Evolutionary conservation across 1,140 invertebrate genomes (phyloP).

Genomic region (Hycleus phaleratus): DNA sequence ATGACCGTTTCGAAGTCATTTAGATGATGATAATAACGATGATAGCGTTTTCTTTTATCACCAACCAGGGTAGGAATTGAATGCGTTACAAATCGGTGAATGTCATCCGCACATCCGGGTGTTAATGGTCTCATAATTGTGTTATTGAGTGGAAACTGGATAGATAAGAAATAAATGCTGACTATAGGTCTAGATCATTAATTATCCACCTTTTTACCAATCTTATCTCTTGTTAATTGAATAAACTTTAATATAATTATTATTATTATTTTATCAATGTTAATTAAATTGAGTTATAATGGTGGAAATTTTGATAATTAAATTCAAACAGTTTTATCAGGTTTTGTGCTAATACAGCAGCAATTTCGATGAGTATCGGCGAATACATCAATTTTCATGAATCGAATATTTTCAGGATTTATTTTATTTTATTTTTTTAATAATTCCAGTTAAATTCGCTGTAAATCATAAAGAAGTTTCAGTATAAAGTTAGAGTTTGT

Average conservation of each 20-base stretch:
- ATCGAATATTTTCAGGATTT: no score
- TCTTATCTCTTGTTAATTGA: slow-evolving; percentile 17
- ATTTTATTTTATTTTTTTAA: no score
- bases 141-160: slow-evolving; percentile 31
- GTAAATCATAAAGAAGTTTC: no score
- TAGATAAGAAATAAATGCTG: slow-evolving; percentile 26
- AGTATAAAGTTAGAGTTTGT: no score
- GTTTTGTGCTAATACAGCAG: no score
- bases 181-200: slow-evolving; percentile 20
- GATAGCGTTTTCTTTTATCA: slow-evolving; percentile 7
- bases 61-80: slow-evolving; percentile 2
- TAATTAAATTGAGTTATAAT: slow-evolving; percentile 9
- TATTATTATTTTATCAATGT: no score
- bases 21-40: background rate
- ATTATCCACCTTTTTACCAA: slow-evolving; percentile 24
- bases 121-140: slow-evolving; percentile 27
- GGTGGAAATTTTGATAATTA: slow-evolving; percentile 1
- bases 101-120: slow-evolving; percentile 18
- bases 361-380: no score
- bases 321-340: background rate
- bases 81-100: slow-evolving; percentile 11
- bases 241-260: no score
- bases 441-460: no score
- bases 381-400: no score
- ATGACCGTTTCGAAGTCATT: background rate